Conservation (phyloP, 2,797 vertebrate genomes). For the Borostomias antarcticus region DNA sequence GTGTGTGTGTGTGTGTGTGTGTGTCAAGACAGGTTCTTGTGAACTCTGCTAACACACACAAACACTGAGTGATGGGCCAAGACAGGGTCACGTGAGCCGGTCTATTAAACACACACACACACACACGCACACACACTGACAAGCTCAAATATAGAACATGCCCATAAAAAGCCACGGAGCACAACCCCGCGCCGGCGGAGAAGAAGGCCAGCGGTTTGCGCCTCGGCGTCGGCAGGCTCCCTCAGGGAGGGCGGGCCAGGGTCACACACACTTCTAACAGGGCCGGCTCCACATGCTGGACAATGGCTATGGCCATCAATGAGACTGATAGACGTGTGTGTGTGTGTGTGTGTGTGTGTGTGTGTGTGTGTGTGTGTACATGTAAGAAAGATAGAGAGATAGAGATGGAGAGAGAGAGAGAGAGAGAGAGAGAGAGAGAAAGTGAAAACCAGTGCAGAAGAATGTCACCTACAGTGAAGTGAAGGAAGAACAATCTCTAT, state of each 20-base stretch:
- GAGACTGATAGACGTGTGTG: slow-evolving; percentile 10
- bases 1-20: too few species aligned
- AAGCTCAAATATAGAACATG: slow-evolving; percentile 99
- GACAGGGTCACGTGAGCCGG: slow-evolving; percentile 18
- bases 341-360: neutral
- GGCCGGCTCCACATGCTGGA: slow-evolving; percentile 1
- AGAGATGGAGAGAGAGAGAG: too few species aligned
- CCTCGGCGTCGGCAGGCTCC: slow-evolving; percentile 34
- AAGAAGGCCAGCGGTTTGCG: slow-evolving; percentile 64
- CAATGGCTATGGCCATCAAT: slow-evolving; percentile 34
- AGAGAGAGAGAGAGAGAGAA: too few species aligned
- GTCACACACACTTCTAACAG: slow-evolving; percentile 34
- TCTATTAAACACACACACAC: slow-evolving; percentile 53
- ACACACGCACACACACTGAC: slow-evolving; percentile 73
- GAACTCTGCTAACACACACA: slow-evolving; percentile 30
- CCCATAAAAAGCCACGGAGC: slow-evolving; percentile 97
- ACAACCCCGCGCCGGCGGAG: slow-evolving; percentile 69
- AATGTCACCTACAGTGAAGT: too few species aligned
- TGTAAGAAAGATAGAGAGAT: too few species aligned
- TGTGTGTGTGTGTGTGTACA: neutral
- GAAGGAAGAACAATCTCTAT: too few species aligned
- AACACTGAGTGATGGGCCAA: slow-evolving; percentile 13
- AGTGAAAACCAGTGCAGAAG: too few species aligned
- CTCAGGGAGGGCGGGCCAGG: slow-evolving; percentile 12
- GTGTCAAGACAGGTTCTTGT: slow-evolving; percentile 49